phyloP scores from a whole-genome alignment of 1,140 invertebrate species.

The Brachionus angularis region DNA sequence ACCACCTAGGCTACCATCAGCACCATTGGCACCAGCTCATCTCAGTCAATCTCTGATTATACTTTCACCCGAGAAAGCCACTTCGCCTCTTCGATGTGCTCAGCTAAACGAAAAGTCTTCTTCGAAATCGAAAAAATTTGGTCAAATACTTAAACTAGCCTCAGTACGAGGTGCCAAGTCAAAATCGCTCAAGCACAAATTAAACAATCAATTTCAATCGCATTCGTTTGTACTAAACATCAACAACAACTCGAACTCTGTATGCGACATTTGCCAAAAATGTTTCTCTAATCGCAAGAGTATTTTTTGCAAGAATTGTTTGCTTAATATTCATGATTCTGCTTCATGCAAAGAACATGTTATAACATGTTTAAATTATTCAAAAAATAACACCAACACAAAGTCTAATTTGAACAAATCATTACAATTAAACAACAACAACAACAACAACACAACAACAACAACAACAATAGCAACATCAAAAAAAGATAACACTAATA shows the following conservation, averaged over 20 bases:
- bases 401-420: neutral
- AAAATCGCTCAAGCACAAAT: constrained; percentile 41
- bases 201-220: constrained; percentile 3
- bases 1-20: neutral
- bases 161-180: constrained; percentile 36
- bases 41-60: neutral
- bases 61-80: neutral
- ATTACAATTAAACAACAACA: too few relatives aligned
- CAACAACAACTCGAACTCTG: neutral
- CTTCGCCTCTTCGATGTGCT: too few relatives aligned
- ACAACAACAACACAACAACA: too few relatives aligned
- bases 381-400: neutral
- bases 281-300: constrained; percentile 10
- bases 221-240: constrained; percentile 28
- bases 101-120: constrained; percentile 9
- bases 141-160: constrained; percentile 31
- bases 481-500: too few relatives aligned
- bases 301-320: constrained; percentile 15
- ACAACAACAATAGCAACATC: too few relatives aligned
- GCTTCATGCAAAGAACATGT: neutral
- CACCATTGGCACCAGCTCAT: neutral
- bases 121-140: constrained; percentile 39
- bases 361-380: neutral
- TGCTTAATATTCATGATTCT: neutral
- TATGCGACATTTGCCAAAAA: constrained; percentile 36